These are phyloP conservation scores for Sebastes umbrosus DNA, from an alignment of 2,797 vertebrate genomes.

Conservation along the genomic window DNA sequence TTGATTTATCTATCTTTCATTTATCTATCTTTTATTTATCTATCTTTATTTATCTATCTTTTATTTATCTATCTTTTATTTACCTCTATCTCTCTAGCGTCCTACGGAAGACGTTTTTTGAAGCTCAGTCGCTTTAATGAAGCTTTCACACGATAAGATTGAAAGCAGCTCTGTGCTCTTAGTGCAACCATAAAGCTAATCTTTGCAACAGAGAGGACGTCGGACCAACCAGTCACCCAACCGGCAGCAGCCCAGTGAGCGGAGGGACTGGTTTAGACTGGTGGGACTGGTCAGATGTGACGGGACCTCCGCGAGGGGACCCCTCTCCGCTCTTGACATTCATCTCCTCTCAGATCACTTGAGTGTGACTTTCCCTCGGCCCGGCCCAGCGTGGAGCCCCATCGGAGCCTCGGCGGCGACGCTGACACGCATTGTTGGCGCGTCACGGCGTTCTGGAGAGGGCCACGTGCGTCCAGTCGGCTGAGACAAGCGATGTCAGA, in stretches of 20 bases:
- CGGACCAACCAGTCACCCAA: too few relatives aligned
- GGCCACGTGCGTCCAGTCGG: conserved; percentile 64
- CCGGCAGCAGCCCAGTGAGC: too few relatives aligned
- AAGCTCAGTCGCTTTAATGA: too few relatives aligned
- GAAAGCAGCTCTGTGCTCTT: neutral
- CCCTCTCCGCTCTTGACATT: conserved; percentile 64
- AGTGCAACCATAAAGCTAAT: neutral
- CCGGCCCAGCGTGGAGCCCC: conserved; percentile 50
- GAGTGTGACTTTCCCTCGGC: conserved; percentile 64
- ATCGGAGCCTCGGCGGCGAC: neutral
- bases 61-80: too few relatives aligned
- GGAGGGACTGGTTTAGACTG: too few relatives aligned
- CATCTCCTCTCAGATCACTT: conserved; percentile 70
- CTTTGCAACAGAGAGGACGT: neutral
- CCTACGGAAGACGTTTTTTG: too few relatives aligned
- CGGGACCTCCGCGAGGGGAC: conserved; percentile 55
- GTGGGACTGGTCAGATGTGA: conserved; percentile 44
- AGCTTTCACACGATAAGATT: neutral
- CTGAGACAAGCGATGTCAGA: conserved; percentile 53
- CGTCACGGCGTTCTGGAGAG: conserved; percentile 66
- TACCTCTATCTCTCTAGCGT: too few relatives aligned
- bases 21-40: too few relatives aligned
- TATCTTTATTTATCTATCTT: too few relatives aligned
- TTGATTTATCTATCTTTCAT: too few relatives aligned
- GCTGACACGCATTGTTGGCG: conserved; percentile 62